Base-by-base conservation (phyloP, 2,888 invertebrate genomes). In the Trypoxylon attenuatum region DNA sequence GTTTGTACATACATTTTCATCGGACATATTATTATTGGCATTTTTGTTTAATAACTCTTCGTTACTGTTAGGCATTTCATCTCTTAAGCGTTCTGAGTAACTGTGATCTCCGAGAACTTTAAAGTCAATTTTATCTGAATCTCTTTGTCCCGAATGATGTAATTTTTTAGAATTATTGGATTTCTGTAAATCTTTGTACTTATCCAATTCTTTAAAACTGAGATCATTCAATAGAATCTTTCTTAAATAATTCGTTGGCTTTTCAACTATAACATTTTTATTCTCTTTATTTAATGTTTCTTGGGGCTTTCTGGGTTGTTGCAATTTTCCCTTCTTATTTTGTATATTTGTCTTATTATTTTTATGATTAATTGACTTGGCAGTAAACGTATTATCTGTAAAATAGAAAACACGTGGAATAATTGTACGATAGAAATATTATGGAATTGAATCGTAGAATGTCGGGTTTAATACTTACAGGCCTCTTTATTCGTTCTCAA, bases 261-360 rank as follows among this genome's bases (percentile, higher is more conserved):
- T 83, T 56, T 82, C 84, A 19, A 63, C 23, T 63, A 79, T 81
- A n/a, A 78, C 56, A 25, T 82, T 80, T 39, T 84, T 84, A 56
- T 86, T 86, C 39, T 86, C 86, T 52, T 86, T 86, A 58, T 86
- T 85, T 5, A 82, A 66, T 0, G 73, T 77, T 64, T 84, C 84
- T 27, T 78, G 81, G 0, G 83, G 81, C 59, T 86, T 86, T 55
- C 81, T 83, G 5, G 55, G 56, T 25, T 76, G 82, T 45, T 74
- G 74, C 10, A 77, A 57, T 63, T 78, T 83, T 33, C 49, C 29
- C 56, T 81, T 85, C 33, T 85, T 84, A 61, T 15, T 78, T 49
- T 79, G 78, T 15, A 71, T 41, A 55, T 60, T 78, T 27, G 76
- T 59, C 70, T 84, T 86, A 10, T 76, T 57, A 64, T 77, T 83